Base-by-base conservation (phyloP, 2,797 vertebrate species). In the Pangasius sanitwongsei region DNA sequence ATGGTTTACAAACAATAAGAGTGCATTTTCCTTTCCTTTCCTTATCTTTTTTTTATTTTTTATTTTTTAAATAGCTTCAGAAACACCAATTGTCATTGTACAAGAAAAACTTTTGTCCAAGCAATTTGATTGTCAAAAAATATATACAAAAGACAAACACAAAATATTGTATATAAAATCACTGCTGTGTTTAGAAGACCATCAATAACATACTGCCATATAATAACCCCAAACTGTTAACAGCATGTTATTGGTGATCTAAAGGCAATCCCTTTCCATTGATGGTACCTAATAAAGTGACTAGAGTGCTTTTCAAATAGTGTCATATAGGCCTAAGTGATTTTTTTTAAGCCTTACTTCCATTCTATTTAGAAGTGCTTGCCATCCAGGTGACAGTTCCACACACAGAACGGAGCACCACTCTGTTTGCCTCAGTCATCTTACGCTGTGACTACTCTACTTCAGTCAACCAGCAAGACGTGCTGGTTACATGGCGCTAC, bases 391-490 rank as follows among this genome's bases (percentile, higher is more conserved):
- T 97, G 90, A 88, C 91, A 0, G 96, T 97, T 83, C 93, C 95
- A 4, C 72, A 96, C 20, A 89, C 92, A 0, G 93, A 95, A 89
- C 94, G 95, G 87, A 92, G 87, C 0, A 96, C 96, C 0, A 92
- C 92, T 94, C 94, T 85, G 94, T 96, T 99, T 92, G 97, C 97
- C 87, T 96, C 94, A 0, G 87, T 99, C 25, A 87, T 90, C 87
- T 96, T 99, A 72, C 96, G 95, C 59, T 99, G 98, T 92, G 98
- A 99, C 88, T 99, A 97, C 65, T 97, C 97, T 93, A 99, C 98
- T 59, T 97, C 97, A 0, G 97, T 97, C 1, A 97, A 92, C 92
- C 91, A 93, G 55, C 97, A 98, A 89, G 97, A 99, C 0, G 97
- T 99, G 31, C 92, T 97, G 31, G 94, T 99, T 94, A 98, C 97